Evolutionary conservation across 1,140 invertebrate genomes (phyloP), one percentile per base, ranked within the genome.

Genomic region (Samia ricini): DNA sequence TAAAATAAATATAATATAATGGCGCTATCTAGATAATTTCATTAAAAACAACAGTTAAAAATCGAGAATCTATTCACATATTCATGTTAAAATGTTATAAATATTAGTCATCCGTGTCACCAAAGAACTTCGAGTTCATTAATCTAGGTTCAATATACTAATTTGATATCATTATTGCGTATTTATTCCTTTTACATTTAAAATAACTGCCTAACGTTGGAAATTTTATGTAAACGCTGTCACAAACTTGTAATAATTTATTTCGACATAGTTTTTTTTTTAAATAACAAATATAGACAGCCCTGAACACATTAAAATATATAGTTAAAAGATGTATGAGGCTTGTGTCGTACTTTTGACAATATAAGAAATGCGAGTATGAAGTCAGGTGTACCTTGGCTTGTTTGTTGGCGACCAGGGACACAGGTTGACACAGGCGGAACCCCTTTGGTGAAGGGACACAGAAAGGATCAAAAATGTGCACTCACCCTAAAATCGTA

Each of bases 141-240:
- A 63, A 74, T 74, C 61, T 69, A 76, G 66, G 81, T 83, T 83
- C 81, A 81, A 81, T 76, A 78, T 63, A 80, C 77, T 77, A 77
- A 80, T 83, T 76, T 72, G 72, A 81, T 79, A 75, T 72, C 72
- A 77, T 74, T 68, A 72, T 72, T 71, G 15, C 6, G 2, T 23
- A n/a, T 12, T 23, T 24, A 55, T 55, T 8, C 12, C 20, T 24
- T 55, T 55, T 12, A 22, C 6, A n/a, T 55, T 12, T 12, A 24
- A 7, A 23, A 55, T 55, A 42, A 42, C 33, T 42, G 33, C 33
- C 33, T 15, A 42, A 42, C 3, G 33, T 42, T 8, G 1, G 10
- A 12, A 15, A 42, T 42, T 42, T 42, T 42, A 42, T 42, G 33
- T 42, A 42, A 42, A 42, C 33, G n/a, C 12, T 5, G 10, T 5